Base-by-base conservation (phyloP, 2,888 invertebrate genomes). In the Germaria angustata region DNA sequence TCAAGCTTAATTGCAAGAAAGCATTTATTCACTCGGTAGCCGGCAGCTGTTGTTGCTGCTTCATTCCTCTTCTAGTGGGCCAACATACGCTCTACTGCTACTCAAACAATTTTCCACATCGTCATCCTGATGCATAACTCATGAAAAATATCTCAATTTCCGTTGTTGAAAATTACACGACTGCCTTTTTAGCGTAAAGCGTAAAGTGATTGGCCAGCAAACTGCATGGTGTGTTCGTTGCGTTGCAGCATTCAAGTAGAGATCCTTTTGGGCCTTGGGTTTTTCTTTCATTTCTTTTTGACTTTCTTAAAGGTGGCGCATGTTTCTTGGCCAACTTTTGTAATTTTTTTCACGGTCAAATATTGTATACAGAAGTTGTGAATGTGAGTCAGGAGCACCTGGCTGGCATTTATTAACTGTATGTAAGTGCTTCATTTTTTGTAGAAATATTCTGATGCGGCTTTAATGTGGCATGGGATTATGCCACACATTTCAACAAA, bases 81-180 rank as follows among this genome's bases (percentile, higher is more conserved):
- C 7, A 59, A 9, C 9, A 53, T 15, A n/a, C 15, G 28, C 17
- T 15, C 5, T 34, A 24, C n/a, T 28, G 32, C n/a, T 49, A 36
- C 20, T 11, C 3, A 63, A 49, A 46, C 46, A 49, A 32, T 57
- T 51, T 71, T 46, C 80, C n/a, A 59, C 69, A 44, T 46, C 66
- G 65, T 15, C 41, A 7, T 24, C 59, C n/a, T n/a, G n/a, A 59
- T 84, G 84, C 85, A 85, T 86, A 84, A 86, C 83, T 86, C 86
- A 84, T 86, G 86, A 86, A 87, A 87, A 87, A 87, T 87, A 87
- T 87, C 87, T 88, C 87, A 87, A 88, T 87, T 87, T 88, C 87
- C 87, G 86, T 85, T 86, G 86, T 84, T 86, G 85, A 85, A 85
- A 86, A 84, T 81, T 85, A 68, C 84, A 71, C 78, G 80, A 81